These are phyloP conservation scores for Drosophila mimica DNA, from an alignment of 2,888 invertebrate species.

Conservation along the genomic window DNA sequence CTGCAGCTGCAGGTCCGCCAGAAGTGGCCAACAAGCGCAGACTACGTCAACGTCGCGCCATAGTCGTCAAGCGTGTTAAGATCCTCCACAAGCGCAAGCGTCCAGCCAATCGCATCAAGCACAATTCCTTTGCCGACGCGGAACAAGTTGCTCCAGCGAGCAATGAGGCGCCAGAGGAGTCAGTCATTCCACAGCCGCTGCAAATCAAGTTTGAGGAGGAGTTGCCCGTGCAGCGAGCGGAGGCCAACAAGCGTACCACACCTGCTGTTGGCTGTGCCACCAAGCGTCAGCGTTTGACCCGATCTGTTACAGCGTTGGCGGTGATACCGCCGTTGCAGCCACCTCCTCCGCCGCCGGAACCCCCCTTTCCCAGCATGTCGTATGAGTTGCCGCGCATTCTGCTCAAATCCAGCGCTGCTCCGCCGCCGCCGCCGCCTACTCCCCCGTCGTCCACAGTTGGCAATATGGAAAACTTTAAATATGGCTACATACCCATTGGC, in stretches of 20 bases:
- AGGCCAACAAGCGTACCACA: background rate
- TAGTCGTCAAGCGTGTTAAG: constrained; percentile 37
- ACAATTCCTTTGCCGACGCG: no score
- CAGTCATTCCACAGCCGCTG: constrained; percentile 19
- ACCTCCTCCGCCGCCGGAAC: constrained; percentile 64
- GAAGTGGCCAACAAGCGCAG: background rate
- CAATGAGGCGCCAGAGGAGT: background rate
- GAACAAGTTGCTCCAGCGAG: background rate
- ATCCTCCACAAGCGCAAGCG: constrained; percentile 40
- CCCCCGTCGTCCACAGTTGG: background rate
- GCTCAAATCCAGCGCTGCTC: constrained; percentile 11
- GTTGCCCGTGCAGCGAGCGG: background rate
- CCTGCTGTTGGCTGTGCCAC: background rate
- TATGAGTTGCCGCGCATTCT: constrained; percentile 39
- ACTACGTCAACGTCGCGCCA: constrained; percentile 21
- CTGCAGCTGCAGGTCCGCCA: background rate
- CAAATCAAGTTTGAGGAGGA: constrained; percentile 9
- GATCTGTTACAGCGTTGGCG: constrained; percentile 21
- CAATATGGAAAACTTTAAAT: background rate
- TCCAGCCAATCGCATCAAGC: background rate
- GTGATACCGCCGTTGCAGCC: constrained; percentile 64
- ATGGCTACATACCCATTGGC: constrained; percentile 66
- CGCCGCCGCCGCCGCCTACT: background rate
- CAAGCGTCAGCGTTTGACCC: constrained; percentile 20
- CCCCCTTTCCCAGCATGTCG: constrained; percentile 39